Conservation (phyloP, 2,888 invertebrate species). For the Ypsolopha scabrella region DNA sequence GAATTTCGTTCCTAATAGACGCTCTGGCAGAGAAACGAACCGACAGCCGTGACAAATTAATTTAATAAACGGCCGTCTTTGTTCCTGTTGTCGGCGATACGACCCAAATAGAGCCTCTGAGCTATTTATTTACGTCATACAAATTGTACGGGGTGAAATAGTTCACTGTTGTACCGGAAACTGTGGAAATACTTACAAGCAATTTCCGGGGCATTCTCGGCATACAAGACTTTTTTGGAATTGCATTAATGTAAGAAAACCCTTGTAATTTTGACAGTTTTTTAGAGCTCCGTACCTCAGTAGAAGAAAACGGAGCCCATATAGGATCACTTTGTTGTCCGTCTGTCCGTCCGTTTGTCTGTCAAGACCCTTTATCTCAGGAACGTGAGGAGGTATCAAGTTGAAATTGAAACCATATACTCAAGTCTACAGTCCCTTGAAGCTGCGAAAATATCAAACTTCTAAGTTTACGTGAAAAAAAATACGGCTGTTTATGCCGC, state of each 20-base stretch:
- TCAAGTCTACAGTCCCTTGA: too few relatives aligned
- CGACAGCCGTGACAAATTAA: constrained; percentile 20
- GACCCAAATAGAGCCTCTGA: neutral
- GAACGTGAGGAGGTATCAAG: too few relatives aligned
- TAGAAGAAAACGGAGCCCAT: too few relatives aligned
- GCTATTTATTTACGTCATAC: neutral
- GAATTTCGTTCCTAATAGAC: constrained; percentile 2
- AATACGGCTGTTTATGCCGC: too few relatives aligned
- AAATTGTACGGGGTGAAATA: neutral
- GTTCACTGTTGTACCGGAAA: neutral
- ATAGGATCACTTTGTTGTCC: too few relatives aligned
- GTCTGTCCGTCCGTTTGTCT: too few relatives aligned
- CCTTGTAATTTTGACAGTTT: neutral
- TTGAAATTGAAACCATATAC: too few relatives aligned
- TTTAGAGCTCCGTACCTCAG: too few relatives aligned
- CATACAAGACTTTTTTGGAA: neutral
- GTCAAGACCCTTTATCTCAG: too few relatives aligned
- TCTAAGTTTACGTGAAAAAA: too few relatives aligned
- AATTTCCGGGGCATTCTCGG: too few relatives aligned
- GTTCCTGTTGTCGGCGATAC: constrained; percentile 1
- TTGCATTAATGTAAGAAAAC: neutral
- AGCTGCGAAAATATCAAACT: too few relatives aligned
- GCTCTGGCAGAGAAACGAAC: constrained; percentile 17
- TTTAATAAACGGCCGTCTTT: constrained; percentile 19
- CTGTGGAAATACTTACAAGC: neutral